Conservation (phyloP, 1,140 invertebrate species). For the Thrips palmi region DNA sequence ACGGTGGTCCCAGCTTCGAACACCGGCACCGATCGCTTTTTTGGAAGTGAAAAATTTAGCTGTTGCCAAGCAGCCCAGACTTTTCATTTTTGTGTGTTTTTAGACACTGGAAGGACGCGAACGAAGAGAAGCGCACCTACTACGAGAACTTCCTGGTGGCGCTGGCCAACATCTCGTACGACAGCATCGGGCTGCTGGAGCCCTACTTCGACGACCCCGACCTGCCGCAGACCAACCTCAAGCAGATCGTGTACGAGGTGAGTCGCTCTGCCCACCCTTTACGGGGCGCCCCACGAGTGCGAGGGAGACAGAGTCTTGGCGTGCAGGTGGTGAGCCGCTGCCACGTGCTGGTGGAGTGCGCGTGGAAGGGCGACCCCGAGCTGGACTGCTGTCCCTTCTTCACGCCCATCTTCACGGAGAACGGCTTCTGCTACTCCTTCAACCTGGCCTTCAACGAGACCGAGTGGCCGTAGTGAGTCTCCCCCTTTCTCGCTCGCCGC, state of each 20-base stretch:
- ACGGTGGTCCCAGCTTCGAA: too few species aligned
- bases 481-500: not conserved
- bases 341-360: constrained; percentile 32
- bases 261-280: not conserved
- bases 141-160: constrained; percentile 3
- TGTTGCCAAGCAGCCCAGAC: too few species aligned
- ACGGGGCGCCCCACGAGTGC: not conserved
- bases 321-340: constrained; percentile 31
- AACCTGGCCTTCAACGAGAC: constrained; percentile 36
- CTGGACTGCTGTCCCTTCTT: constrained; percentile 38
- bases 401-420: constrained; percentile 42
- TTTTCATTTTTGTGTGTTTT: constrained; percentile 3
- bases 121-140: not conserved
- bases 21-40: too few species aligned
- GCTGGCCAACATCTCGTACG: constrained; percentile 9
- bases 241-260: not conserved
- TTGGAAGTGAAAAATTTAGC: too few species aligned
- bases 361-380: constrained; percentile 37
- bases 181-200: not conserved
- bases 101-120: constrained; percentile 6
- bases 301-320: not conserved
- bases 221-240: constrained; percentile 3
- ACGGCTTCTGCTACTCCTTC: constrained; percentile 48
- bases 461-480: constrained; percentile 28
- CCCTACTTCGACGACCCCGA: not conserved